Base-by-base conservation (phyloP, 1,140 invertebrate genomes). In the Coptotermes formosanus region DNA sequence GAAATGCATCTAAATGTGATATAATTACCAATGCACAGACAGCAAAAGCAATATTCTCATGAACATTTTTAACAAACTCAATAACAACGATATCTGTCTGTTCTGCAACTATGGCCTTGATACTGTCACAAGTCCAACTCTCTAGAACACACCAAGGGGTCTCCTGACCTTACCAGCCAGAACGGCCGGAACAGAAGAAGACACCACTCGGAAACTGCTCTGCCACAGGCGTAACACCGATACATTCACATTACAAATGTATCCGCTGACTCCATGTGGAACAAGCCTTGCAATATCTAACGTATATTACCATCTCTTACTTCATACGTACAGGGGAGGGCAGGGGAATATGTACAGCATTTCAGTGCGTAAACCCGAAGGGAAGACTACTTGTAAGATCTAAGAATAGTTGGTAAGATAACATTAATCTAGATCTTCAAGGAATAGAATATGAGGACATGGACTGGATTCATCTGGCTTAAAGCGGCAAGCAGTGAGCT, bases 211-310 rank as follows among this genome's bases (percentile, higher is more conserved):
- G 64, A 9, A 75, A 75, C 30, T 30, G n/a, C 64, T 75, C 64
- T 75, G 14, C 64, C 64, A 75, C 64, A 75, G 64, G 64, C 8
- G 64, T 75, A 75, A 75, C 64, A 25, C 64, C 30, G 64, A 75
- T 75, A 75, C 64, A 75, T 30, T 75, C 64, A 55, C 52, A 75
- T n/a, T 14, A 75, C 8, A 75, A 75, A 75, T 75, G 64, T 75
- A 75, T 30, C 64, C n/a, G 64, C 64, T 75, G 64, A 75, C 64
- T 75, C 64, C 64, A 75, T 75, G 64, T 75, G 64, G 64, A 30
- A 75, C n/a, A 75, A 75, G n/a, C 0, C 16, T 9, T 30, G 30
- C 64, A 75, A 75, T 30, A 75, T 30, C 9, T 30, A 75, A 19
- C 4, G 38, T 64, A 64, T 23, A 64, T 23, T 23, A 64, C 19